phyloP scores from a whole-genome alignment of 1,140 invertebrate species.

The Himalopsyche phryganea region DNA sequence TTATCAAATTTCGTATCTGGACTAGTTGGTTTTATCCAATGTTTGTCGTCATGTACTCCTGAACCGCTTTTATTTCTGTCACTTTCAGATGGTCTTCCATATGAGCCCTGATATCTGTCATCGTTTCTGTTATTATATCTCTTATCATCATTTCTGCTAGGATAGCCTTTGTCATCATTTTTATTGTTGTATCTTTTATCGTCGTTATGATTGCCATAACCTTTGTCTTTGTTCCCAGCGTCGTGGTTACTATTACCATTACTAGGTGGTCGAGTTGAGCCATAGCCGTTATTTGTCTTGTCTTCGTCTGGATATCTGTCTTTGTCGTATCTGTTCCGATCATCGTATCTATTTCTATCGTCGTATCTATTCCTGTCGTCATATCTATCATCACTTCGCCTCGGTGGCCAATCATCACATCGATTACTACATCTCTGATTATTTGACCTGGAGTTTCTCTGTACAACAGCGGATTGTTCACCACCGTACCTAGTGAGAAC shows the following conservation, averaged over 20 bases:
- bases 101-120: constrained; percentile 24
- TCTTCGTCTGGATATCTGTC: constrained; percentile 30
- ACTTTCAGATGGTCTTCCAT: constrained; percentile 24
- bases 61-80: constrained; percentile 33
- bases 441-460: constrained; percentile 31
- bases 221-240: background rate
- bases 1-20: constrained; percentile 19
- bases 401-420: constrained; percentile 29
- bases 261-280: constrained; percentile 4
- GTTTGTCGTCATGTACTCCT: constrained; percentile 26
- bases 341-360: background rate
- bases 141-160: constrained; percentile 14
- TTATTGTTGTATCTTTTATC: constrained; percentile 4
- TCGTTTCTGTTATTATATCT: constrained; percentile 24
- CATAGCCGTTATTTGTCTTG: constrained; percentile 12
- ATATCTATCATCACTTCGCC: constrained; percentile 24
- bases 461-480: constrained; percentile 7
- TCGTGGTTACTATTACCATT: constrained; percentile 6
- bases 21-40: constrained; percentile 8
- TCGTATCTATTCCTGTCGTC: constrained; percentile 14
- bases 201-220: constrained; percentile 13
- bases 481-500: constrained; percentile 22
- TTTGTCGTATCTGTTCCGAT: constrained; percentile 23
- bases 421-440: constrained; percentile 18
- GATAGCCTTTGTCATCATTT: constrained; percentile 1